Percentiles rank a stretch among this genome's conserved stretches.
phyloP scores from a whole-genome alignment of 1,140 invertebrate species.

The Eumaeus atala region DNA sequence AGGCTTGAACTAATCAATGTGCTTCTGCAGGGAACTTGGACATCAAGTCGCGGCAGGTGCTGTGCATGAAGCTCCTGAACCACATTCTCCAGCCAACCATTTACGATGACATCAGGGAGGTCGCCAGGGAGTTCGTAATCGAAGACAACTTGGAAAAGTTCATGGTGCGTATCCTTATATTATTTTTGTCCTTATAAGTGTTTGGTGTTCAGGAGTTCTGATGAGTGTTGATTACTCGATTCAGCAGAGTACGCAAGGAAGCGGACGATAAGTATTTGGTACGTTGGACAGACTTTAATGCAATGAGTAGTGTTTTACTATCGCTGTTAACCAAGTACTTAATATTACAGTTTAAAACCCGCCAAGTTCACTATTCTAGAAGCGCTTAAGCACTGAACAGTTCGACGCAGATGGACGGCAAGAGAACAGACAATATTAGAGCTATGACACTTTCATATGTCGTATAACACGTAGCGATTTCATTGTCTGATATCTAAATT shows the following conservation, averaged over 20 bases:
- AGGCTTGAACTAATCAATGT: not conserved
- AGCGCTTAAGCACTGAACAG: too few relatives aligned
- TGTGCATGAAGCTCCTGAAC: constrained; percentile 58
- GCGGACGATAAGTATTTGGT: not conserved
- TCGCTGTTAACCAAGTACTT: too few relatives aligned
- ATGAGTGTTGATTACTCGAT: too few relatives aligned
- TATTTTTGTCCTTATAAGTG: constrained; percentile 4
- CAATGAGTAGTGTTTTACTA: too few relatives aligned
- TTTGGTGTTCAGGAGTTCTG: not conserved
- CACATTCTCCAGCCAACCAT: constrained; percentile 60
- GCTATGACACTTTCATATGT: too few relatives aligned
- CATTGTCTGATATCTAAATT: not conserved
- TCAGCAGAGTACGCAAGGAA: too few relatives aligned
- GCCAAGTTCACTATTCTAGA: too few relatives aligned
- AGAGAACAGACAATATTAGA: too few relatives aligned
- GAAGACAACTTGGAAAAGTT: constrained; percentile 60
- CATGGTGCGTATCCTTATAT: constrained; percentile 32
- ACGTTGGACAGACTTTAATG: too few relatives aligned
- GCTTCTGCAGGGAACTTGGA: constrained; percentile 45
- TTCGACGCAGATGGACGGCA: too few relatives aligned
- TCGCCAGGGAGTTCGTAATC: constrained; percentile 46
- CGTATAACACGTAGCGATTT: too few relatives aligned
- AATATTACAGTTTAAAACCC: too few relatives aligned
- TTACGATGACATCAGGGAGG: constrained; percentile 58
- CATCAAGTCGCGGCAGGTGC: constrained; percentile 49